These are phyloP conservation scores for Conus ventricosus DNA, from an alignment of 1,140 invertebrate genomes.

Conservation along the genomic window DNA sequence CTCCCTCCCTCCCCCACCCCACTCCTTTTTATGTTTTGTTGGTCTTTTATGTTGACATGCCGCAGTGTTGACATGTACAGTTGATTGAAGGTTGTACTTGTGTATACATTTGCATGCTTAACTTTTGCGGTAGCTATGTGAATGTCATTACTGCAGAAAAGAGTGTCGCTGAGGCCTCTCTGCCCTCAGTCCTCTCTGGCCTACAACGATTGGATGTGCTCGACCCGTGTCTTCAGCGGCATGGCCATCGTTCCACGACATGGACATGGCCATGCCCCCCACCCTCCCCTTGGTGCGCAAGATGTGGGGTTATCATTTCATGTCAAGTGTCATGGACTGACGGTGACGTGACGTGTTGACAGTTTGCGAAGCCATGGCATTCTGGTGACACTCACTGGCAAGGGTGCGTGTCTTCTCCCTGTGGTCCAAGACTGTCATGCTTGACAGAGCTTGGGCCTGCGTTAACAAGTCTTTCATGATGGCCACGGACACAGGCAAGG, in stretches of 20 bases:
- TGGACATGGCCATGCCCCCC: not conserved
- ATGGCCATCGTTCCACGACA: not conserved
- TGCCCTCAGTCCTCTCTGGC: not conserved
- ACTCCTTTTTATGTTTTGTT: too few relatives aligned
- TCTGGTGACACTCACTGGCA: not conserved
- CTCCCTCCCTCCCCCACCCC: too few relatives aligned
- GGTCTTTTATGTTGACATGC: too few relatives aligned
- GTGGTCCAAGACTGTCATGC: not conserved
- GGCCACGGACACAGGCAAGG: not conserved
- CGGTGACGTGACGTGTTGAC: not conserved
- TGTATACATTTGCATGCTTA: not conserved
- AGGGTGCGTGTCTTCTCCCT: not conserved
- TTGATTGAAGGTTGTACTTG: too few relatives aligned
- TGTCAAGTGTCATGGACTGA: not conserved
- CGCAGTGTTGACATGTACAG: too few relatives aligned
- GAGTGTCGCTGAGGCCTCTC: not conserved
- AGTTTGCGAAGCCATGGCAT: not conserved
- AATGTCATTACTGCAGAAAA: not conserved
- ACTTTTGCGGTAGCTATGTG: not conserved
- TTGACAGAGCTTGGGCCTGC: not conserved
- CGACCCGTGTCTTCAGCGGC: not conserved
- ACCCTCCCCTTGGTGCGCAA: too few relatives aligned
- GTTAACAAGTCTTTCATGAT: constrained; percentile 24
- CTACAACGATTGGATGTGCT: constrained; percentile 21
- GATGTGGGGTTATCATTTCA: not conserved